Base-by-base conservation (phyloP, 1,140 invertebrate genomes). In the Ceratosolen fusciceps region DNA sequence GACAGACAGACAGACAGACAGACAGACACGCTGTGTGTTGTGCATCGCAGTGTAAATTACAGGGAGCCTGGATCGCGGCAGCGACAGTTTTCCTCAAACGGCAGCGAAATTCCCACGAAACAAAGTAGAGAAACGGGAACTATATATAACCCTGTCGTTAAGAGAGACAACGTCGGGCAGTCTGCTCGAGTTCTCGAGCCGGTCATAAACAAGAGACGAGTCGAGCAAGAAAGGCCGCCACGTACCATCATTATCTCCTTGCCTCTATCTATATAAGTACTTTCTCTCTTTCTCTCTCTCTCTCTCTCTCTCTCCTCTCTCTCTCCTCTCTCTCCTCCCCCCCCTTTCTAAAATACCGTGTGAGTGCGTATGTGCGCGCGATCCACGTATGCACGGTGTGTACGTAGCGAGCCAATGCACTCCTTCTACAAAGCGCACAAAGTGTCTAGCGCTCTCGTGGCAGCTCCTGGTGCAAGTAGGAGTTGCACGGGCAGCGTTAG, bases 141-240 rank as follows among this genome's bases (percentile, higher is more conserved):
- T 62, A 14, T 49, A 26, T 47, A 60, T 60, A 74, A 21, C 8
- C 10, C 2, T 37, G 34, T 37, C 7, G 70, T 37, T 60, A 47
- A n/a, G 26, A 65, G n/a, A 34, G n/a, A n/a, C 31, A 65, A 65
- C 60, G 21, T 65, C 60, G 19, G 29, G 1, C 29, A 62, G 29
- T 54, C 74, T 65, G 62, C 39, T 54, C 47, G 74, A 76, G 39
- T 67, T 76, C 19, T 67, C 60, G 21, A 29, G 54, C n/a, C n/a
- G 73, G 73, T 75, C 73, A 65, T 34, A 62, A 76, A 29, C 12
- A 62, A 62, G 29, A 62, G 74, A 29, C 3, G 16, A 12, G 16
- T 19, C 29, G 31, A 12, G 62, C 74, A 56, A 76, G 74, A 76
- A 68, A 76, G 24, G 19, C 29, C 56, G 60, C 39, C 62, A 31